Base-by-base conservation (phyloP, 2,888 invertebrate species). In the Heliconius erato region DNA sequence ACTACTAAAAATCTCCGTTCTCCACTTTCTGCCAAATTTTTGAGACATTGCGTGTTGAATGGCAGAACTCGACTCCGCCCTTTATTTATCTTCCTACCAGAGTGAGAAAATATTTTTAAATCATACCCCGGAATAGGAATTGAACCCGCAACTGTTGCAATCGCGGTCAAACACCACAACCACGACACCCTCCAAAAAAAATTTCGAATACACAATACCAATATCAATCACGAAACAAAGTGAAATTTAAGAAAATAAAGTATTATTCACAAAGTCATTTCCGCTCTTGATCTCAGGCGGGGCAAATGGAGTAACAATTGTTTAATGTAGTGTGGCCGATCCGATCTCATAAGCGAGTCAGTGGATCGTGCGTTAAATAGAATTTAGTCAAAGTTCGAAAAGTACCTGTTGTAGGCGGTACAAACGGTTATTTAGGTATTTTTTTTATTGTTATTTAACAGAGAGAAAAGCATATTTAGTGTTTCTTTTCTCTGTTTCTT, bases 241-340 rank as follows among this genome's bases (percentile, higher is more conserved):
- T 68, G 44, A 77, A 77, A 77, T 59, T 77, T 63, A 23, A 44
- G 81, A 81, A 71, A 83, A 79, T 83, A 83, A 68, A 79, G 59
- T n/a, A 63, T 28, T 74, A 74, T 82, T 79, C 71, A 44, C 69
- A 71, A 79, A 76, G 79, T 83, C 72, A 77, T 82, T 84, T 80
- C 80, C 82, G 71, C 77, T 80, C 74, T 68, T 78, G 79, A 79
- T 79, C 71, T 74, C 77, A 78, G 80, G 35, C 65, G 35, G 49
- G 84, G 80, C 79, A 82, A 84, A 82, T 84, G 80, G 84, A 80
- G 71, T 71, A 80, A 78, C 84, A 69, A 82, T 92, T 93, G 93
- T 90, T 94, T 88, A 95, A 95, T 94, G 94, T 95, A 94, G 89
- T 89, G 94, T 90, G 85, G 89, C 89, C 91, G 90, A 91, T 90